Evolutionary conservation across 2,888 invertebrate genomes (phyloP), one percentile per base, ranked within the genome.

Genomic region (Agriopis aurantiaria): DNA sequence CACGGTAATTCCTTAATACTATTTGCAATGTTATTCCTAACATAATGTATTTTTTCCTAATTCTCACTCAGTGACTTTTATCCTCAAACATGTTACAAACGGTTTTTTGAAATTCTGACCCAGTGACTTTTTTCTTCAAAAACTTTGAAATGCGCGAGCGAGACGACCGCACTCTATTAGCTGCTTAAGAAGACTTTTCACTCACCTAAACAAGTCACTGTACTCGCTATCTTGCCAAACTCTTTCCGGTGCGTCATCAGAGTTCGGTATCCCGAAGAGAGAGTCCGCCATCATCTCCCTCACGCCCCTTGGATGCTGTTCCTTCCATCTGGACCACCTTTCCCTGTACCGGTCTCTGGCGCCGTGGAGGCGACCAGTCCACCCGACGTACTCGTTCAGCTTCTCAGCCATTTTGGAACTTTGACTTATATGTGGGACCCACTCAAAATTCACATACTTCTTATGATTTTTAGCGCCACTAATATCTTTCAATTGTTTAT

Each of bases 381-480:
- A 90, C 0, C 98, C 97, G 85, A 97, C 96, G 85, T 98, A 98
- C 78, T 97, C 97, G 81, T 97, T 95, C 65, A 98, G 88, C 87
- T 98, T 98, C 77, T 97, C 97, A 82, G 96, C 96, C 96, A 96
- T 96, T 77, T 78, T 65, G 7, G 17, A 33, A 51, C 46, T 63
- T 63, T 33, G 5, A n/a, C 3, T 68, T 59, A 8, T 64, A 48
- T 43, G 60, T 55, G 43, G 8, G 8, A 41, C 10, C 12, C 49
- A 53, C 43, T 55, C n/a, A 8, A n/a, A 48, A 0, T 45, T 66
- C 56, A 59, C 46, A 60, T 66, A 17, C n/a, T 65, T 14, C 12
- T 12, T 48, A 6, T 33, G 33, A 33, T 3, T 33, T 33, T 33
- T 33, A 33, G 33, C 33, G 33, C 33, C 33, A 33, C 33, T 33